phyloP scores from a whole-genome alignment of 23 tunicate genomes.

The Aplidium turbinatum region DNA sequence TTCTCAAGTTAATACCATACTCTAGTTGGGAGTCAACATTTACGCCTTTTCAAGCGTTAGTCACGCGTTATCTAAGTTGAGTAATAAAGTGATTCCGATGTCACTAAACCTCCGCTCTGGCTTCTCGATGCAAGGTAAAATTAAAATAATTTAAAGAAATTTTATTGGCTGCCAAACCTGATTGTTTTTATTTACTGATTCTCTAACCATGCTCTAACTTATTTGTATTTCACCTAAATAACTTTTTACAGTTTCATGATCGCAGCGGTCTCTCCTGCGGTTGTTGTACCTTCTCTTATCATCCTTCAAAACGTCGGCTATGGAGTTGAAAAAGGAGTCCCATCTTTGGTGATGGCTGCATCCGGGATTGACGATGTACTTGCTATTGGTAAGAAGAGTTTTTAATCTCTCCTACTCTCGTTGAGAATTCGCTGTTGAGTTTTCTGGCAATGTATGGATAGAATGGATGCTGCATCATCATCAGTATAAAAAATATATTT shows the following conservation, averaged over 20 bases:
- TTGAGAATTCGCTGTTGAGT: background rate
- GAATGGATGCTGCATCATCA: no score
- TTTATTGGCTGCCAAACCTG: no score
- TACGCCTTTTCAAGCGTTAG: no score
- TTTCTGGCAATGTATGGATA: background rate
- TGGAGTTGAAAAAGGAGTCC: conserved; percentile 66
- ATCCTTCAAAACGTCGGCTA: conserved; percentile 46
- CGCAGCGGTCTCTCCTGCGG: conserved; percentile 86
- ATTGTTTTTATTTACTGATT: background rate
- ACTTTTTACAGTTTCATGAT: conserved; percentile 63
- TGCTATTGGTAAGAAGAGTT: conserved; percentile 73
- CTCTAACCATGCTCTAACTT: background rate
- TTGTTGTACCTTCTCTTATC: conserved; percentile 71
- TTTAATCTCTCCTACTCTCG: background rate
- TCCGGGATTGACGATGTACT: conserved; percentile 84
- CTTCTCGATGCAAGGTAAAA: no score
- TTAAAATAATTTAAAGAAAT: no score
- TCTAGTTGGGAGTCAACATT: no score
- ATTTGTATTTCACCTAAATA: no score
- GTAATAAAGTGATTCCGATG: no score
- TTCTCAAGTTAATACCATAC: no score
- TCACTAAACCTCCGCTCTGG: no score
- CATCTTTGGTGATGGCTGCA: conserved; percentile 84
- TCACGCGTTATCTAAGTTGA: no score
- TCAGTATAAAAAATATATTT: no score